phyloP scores from a whole-genome alignment of 2,797 vertebrate species.

The Sebastes umbrosus region DNA sequence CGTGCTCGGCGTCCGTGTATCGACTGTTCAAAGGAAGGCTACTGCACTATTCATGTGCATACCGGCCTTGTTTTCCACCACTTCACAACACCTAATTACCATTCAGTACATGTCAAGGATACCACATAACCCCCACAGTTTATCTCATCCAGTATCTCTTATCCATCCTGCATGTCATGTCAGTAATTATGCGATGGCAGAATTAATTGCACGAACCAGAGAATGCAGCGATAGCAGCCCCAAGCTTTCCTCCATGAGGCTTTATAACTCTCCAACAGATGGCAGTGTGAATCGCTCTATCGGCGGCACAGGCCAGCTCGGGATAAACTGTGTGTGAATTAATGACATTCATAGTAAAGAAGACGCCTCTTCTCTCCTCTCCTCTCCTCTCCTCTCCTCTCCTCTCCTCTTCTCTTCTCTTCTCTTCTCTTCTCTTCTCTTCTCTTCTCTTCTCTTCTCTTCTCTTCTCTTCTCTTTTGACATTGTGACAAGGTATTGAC shows the following conservation, averaged over 20 bases:
- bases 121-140: constrained; percentile 7
- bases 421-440: not conserved
- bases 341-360: not conserved
- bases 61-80: constrained; percentile 7
- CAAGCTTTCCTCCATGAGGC: constrained; percentile 23
- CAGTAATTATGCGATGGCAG: constrained; percentile 38
- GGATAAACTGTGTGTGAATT: constrained; percentile 1
- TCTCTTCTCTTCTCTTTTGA: not conserved
- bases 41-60: not conserved
- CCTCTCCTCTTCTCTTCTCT: not conserved
- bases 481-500: not conserved
- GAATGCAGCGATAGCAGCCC: constrained; percentile 37
- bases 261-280: constrained; percentile 74
- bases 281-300: constrained; percentile 73
- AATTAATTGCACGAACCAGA: constrained; percentile 30
- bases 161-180: constrained; percentile 38
- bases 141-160: constrained; percentile 20
- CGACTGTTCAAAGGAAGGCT: constrained; percentile 13
- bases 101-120: constrained; percentile 33
- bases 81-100: constrained; percentile 41
- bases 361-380: not conserved
- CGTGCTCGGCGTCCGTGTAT: not conserved
- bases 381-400: not conserved
- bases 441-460: not conserved
- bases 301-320: constrained; percentile 15